phyloP scores from a whole-genome alignment of 2,113 vertebrate species.

The Megaleporinus macrocephalus region DNA sequence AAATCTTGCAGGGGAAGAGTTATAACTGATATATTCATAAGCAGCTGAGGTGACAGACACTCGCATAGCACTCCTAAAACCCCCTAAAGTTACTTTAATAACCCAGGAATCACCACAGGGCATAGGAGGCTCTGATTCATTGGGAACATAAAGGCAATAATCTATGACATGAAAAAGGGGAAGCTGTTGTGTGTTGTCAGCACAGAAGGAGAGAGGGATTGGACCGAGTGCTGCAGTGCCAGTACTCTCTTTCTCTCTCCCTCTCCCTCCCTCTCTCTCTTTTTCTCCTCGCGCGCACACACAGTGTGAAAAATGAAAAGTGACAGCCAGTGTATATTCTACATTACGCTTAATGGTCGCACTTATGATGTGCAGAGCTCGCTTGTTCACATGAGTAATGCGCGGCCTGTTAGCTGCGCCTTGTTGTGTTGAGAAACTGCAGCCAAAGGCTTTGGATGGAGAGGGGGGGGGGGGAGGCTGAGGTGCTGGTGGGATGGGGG shows the following conservation, averaged over 20 bases:
- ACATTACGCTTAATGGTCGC: slow-evolving; percentile 74
- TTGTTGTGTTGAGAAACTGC: slow-evolving; percentile 60
- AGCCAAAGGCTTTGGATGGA: neutral
- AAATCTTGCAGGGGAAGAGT: slow-evolving; percentile 66
- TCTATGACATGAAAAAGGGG: slow-evolving; percentile 49
- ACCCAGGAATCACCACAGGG: slow-evolving; percentile 69
- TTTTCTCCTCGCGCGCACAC: neutral
- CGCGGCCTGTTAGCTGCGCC: slow-evolving; percentile 66
- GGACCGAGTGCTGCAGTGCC: slow-evolving; percentile 40
- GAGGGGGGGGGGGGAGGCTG: neutral
- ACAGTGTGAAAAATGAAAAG: slow-evolving; percentile 70
- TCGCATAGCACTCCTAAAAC: slow-evolving; percentile 66
- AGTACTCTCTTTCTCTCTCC: neutral
- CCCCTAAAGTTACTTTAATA: slow-evolving; percentile 67
- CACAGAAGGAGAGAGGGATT: slow-evolving; percentile 48
- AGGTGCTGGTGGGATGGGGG: no score
- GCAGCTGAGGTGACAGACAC: slow-evolving; percentile 69
- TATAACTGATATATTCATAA: slow-evolving; percentile 65
- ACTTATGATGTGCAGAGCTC: slow-evolving; percentile 62
- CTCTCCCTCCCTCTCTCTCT: neutral
- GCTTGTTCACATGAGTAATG: slow-evolving; percentile 71
- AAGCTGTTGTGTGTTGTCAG: slow-evolving; percentile 53
- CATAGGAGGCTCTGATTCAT: slow-evolving; percentile 59
- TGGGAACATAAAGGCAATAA: slow-evolving; percentile 62
- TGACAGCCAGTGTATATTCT: slow-evolving; percentile 73